Conservation (phyloP, 1,140 invertebrate genomes). For the Drosophila littoralis region DNA sequence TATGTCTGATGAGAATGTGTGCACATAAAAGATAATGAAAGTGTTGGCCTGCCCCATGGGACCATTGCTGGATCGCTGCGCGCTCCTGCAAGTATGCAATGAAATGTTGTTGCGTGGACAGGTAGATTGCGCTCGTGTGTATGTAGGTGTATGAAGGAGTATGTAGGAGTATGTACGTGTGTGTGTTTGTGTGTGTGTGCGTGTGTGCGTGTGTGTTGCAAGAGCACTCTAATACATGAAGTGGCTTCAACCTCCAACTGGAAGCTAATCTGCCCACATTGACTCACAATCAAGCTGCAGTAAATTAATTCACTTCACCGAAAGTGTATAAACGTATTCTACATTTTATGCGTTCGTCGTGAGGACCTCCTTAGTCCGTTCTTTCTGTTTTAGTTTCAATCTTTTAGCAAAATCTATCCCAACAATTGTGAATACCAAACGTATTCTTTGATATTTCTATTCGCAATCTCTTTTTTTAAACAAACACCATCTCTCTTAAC, state of each 20-base stretch:
- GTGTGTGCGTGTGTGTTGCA: constrained; percentile 1
- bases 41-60: constrained; percentile 34
- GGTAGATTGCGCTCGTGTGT: constrained; percentile 4
- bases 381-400: too few species aligned
- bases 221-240: constrained; percentile 23
- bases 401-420: too few species aligned
- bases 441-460: too few species aligned
- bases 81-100: constrained; percentile 42
- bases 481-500: too few species aligned
- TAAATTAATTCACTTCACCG: constrained; percentile 35
- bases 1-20: constrained; percentile 51
- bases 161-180: too few species aligned
- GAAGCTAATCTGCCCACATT: constrained; percentile 23
- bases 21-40: constrained; percentile 72
- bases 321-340: neutral
- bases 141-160: neutral
- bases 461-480: too few species aligned
- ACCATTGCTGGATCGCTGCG: constrained; percentile 1
- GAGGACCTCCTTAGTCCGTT: too few species aligned
- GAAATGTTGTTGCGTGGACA: constrained; percentile 35
- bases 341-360: neutral
- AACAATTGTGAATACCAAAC: too few species aligned
- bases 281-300: constrained; percentile 13
- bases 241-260: constrained; percentile 8
- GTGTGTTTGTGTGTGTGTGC: constrained; percentile 2